These are phyloP conservation scores for Troilus luridus DNA, from an alignment of 2,888 invertebrate species.

Conservation along the genomic window DNA sequence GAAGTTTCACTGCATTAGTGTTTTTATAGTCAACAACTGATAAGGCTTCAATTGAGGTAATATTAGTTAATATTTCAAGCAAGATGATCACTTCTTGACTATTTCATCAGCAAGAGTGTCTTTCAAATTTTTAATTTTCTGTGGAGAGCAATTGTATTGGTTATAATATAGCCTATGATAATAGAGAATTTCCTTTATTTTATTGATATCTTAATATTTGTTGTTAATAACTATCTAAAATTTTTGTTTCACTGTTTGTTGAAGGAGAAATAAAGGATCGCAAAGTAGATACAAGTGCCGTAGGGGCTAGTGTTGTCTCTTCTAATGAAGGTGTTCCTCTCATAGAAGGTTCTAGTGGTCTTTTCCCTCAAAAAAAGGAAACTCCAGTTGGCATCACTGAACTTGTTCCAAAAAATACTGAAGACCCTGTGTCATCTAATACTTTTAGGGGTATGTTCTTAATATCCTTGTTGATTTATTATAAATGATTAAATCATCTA, in stretches of 20 bases:
- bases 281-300: background rate
- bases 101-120: too few relatives aligned
- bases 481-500: background rate
- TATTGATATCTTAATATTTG: background rate
- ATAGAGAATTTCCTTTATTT: background rate
- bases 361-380: slow-evolving; percentile 6
- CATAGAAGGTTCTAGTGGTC: background rate
- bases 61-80: too few relatives aligned
- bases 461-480: background rate
- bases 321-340: slow-evolving; percentile 6
- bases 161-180: background rate
- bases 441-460: slow-evolving; percentile 47
- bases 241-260: background rate
- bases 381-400: background rate
- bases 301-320: background rate
- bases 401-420: slow-evolving; percentile 19
- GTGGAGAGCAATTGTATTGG: too few relatives aligned
- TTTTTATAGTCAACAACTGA: background rate
- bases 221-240: background rate
- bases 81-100: too few relatives aligned
- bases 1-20: background rate
- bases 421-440: slow-evolving; percentile 24
- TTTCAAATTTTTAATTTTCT: too few relatives aligned
- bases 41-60: background rate
- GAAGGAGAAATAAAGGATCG: background rate